Base-by-base conservation (phyloP, 2,797 vertebrate species). In the Scleropages formosus region DNA sequence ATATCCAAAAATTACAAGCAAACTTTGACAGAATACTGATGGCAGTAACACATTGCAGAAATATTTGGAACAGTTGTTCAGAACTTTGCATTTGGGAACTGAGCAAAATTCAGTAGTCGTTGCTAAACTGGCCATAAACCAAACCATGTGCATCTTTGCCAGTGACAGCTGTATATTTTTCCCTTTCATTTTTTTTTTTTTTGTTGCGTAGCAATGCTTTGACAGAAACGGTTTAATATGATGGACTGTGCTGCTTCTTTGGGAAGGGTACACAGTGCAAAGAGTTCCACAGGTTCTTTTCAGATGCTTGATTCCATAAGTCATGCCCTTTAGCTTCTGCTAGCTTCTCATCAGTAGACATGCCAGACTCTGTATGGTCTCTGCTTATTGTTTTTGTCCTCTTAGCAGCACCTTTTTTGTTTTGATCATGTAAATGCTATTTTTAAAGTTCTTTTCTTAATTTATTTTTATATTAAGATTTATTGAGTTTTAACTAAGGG, bases 401-500 rank as follows among this genome's bases (percentile, higher is more conserved):
- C 59, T 24, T 78, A 58, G 53, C 80, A 78, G 80, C 76, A 77
- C 78, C 71, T 78, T 77, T 39, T 72, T 39, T 39, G 24, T 68
- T 69, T 24, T 24, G 59, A 71, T 59, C 44, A 27, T 70, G 70
- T 70, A 79, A 77, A 61, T n/a, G 63, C 62, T 61, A 10, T 16
- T 12, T 15, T n/a, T n/a, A n/a, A n/a, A n/a, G n/a, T n/a, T n/a
- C n/a, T n/a, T n/a, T n/a, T n/a, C n/a, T n/a, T 47, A 76, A 74
- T 83, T 83, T 76, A 56, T 66, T 10, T 75, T 60, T 67, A 74
- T 78, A 77, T 81, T 62, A 68, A 77, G 76, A 49, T 31, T 62
- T 26, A 58, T 51, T 24, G 39, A 64, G 65, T 31, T 68, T 81
- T 85, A 64, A 78, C 66, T 53, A 76, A 80, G 80, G 82, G 80